These are phyloP conservation scores for Monochamus alternatus DNA, from an alignment of 2,888 invertebrate genomes.

Conservation along the genomic window DNA sequence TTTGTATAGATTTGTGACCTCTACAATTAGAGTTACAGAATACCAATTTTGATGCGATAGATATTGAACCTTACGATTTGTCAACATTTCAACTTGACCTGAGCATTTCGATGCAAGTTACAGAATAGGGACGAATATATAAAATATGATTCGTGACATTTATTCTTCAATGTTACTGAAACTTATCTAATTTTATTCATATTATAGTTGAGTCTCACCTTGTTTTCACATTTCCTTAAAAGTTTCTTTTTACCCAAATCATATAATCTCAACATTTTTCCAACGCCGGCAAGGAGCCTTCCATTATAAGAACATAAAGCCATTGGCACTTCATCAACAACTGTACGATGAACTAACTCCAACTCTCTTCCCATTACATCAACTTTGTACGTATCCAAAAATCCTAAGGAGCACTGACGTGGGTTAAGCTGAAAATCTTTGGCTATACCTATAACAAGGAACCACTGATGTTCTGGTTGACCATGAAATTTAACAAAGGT, in stretches of 20 bases:
- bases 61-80: too few relatives aligned
- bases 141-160: too few relatives aligned
- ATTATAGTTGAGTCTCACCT: slow-evolving; percentile 70
- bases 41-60: too few relatives aligned
- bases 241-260: slow-evolving; percentile 98
- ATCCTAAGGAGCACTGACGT: slow-evolving; percentile 86
- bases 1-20: too few relatives aligned
- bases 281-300: slow-evolving; percentile 92
- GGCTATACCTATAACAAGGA: slow-evolving; percentile 77
- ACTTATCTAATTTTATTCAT: too few relatives aligned
- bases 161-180: too few relatives aligned
- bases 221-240: slow-evolving; percentile 97
- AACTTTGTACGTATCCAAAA: slow-evolving; percentile 86
- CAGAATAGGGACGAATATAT: too few relatives aligned
- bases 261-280: slow-evolving; percentile 92
- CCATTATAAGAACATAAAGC: slow-evolving; percentile 95
- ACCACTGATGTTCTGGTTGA: slow-evolving; percentile 69
- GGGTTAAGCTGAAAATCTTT: slow-evolving; percentile 93
- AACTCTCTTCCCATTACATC: slow-evolving; percentile 86
- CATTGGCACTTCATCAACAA: slow-evolving; percentile 86
- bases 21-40: too few relatives aligned
- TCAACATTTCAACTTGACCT: too few relatives aligned
- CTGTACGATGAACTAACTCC: slow-evolving; percentile 95
- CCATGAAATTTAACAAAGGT: slow-evolving; percentile 75
- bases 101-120: too few relatives aligned